phyloP scores from a whole-genome alignment of 2,797 vertebrate genomes.

The Pipistrellus pygmaeus region DNA sequence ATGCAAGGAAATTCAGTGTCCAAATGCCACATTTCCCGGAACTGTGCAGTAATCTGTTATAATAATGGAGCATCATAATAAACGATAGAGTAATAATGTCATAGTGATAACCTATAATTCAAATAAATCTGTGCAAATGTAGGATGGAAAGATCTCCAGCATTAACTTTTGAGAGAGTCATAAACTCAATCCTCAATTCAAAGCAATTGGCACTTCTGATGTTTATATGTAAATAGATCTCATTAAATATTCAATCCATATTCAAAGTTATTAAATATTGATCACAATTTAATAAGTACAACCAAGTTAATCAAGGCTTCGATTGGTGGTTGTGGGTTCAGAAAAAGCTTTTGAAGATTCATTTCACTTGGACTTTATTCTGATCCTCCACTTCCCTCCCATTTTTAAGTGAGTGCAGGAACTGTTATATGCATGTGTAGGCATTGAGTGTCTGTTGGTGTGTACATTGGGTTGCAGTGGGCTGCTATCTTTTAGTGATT shows the following conservation, averaged over 20 bases:
- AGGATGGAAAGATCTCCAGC: slow-evolving; percentile 35
- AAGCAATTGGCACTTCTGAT: slow-evolving; percentile 80
- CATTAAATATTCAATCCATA: slow-evolving; percentile 84
- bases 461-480: not conserved
- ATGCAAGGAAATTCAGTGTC: not conserved
- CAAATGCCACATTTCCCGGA: not conserved
- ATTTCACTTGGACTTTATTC: not conserved
- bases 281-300: slow-evolving; percentile 84
- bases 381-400: not conserved
- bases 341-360: slow-evolving; percentile 21
- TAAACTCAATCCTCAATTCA: slow-evolving; percentile 71
- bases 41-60: not conserved
- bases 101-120: slow-evolving; percentile 30
- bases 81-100: slow-evolving; percentile 49
- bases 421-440: not conserved
- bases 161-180: slow-evolving; percentile 64
- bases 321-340: slow-evolving; percentile 62
- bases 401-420: not conserved
- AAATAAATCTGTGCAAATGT: slow-evolving; percentile 57
- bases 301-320: slow-evolving; percentile 74
- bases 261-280: slow-evolving; percentile 88
- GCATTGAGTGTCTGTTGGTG: not conserved
- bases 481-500: not conserved
- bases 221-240: slow-evolving; percentile 78
- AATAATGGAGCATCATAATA: slow-evolving; percentile 2